Conservation (phyloP, 2,888 invertebrate species). For the Trachelus stipa region DNA sequence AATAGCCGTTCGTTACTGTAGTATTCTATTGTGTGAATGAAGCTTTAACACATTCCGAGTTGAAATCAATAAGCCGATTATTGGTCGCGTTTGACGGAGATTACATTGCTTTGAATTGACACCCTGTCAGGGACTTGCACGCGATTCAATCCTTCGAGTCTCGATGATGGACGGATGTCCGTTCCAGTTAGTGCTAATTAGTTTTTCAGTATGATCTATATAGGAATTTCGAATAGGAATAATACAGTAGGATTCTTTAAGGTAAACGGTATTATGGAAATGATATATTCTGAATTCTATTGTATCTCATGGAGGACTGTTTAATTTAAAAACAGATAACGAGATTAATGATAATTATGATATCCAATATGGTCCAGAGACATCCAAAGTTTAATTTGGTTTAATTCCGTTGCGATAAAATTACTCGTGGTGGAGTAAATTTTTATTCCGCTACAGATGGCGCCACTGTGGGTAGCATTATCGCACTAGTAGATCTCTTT, state of each 20-base stretch:
- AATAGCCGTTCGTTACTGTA: background rate
- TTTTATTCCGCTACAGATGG: background rate
- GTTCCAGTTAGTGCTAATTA: slow-evolving; percentile 35
- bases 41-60: slow-evolving; percentile 29
- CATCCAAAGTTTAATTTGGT: too few species aligned
- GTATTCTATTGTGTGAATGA: background rate
- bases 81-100: slow-evolving; percentile 56
- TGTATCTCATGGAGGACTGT: background rate
- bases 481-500: background rate
- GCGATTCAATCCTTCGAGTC: slow-evolving; percentile 46
- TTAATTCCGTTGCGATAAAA: too few species aligned
- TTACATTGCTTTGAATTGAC: slow-evolving; percentile 59
- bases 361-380: background rate
- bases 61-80: slow-evolving; percentile 62
- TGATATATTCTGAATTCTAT: background rate
- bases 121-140: slow-evolving; percentile 40
- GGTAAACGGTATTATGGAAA: background rate
- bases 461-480: background rate
- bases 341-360: background rate
- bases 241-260: background rate
- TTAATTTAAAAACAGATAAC: background rate
- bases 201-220: background rate
- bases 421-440: background rate
- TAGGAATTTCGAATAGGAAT: background rate
- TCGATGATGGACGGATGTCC: slow-evolving; percentile 46